Evolutionary conservation across 2,113 vertebrate genomes (phyloP).

Genomic region (Nyctereutes procyonoides): DNA sequence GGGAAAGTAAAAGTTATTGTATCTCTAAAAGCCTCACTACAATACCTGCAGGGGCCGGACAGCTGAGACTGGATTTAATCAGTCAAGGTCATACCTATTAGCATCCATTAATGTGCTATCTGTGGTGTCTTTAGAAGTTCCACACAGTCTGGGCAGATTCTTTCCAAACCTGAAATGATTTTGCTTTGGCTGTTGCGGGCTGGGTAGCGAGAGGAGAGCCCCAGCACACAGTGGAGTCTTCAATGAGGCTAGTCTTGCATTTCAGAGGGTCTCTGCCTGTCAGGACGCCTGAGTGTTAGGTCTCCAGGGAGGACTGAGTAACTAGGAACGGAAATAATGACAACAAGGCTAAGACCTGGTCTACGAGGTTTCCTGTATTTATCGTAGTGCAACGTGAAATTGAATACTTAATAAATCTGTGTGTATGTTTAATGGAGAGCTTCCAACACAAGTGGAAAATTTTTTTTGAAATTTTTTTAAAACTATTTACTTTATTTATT

Average conservation of each 20-base stretch:
- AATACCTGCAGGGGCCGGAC: not conserved
- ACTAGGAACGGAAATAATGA: not conserved
- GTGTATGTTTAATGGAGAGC: not conserved
- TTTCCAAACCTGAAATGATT: conserved; percentile 32
- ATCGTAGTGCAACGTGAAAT: not conserved
- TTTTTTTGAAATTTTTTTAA: not conserved
- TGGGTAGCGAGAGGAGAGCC: not conserved
- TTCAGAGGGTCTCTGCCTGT: not conserved
- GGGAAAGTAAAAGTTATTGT: not conserved
- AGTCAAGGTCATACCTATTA: conserved; percentile 23
- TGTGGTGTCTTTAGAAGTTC: conserved; percentile 8
- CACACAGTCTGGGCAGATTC: not conserved
- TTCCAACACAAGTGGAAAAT: not conserved
- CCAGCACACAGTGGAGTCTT: not conserved
- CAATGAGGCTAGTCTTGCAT: not conserved
- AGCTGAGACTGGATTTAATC: not conserved
- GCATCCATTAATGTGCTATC: conserved; percentile 31
- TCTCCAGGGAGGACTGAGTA: not conserved
- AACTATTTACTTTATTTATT: not conserved
- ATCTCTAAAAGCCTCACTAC: not conserved
- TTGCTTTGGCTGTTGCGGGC: not conserved
- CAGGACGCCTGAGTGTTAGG: not conserved
- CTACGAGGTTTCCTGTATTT: not conserved
- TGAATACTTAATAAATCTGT: not conserved
- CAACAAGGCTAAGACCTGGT: not conserved